Conservation (phyloP, 2,113 vertebrate species). For the Odocoileus hemionus region DNA sequence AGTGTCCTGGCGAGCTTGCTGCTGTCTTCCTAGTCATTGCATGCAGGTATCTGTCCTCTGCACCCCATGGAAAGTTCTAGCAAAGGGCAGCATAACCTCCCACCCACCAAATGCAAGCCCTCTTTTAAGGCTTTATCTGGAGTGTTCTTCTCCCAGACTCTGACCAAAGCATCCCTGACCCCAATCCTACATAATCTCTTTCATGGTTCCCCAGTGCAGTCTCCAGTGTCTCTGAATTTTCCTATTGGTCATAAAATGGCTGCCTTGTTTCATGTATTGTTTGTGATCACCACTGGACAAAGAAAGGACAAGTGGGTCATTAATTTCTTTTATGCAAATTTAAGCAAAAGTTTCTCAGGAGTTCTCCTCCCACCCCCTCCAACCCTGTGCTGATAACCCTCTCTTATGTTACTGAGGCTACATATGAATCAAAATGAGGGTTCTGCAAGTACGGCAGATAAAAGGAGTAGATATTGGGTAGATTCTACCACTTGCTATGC, state of each 20-base stretch:
- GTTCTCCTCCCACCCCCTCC: background rate
- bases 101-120: background rate
- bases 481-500: background rate
- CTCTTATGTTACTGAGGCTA: background rate
- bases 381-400: background rate
- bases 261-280: background rate
- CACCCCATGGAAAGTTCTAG: background rate
- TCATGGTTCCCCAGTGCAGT: background rate
- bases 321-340: conserved; percentile 3
- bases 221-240: background rate
- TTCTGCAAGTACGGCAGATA: background rate
- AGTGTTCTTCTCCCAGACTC: background rate
- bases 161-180: background rate
- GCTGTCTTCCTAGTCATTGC: background rate
- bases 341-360: background rate
- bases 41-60: background rate
- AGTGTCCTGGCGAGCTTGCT: background rate
- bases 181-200: background rate
- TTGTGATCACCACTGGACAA: background rate
- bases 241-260: background rate
- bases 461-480: background rate
- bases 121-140: background rate
- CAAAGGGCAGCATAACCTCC: background rate
- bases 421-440: background rate
- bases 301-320: background rate